phyloP scores from a whole-genome alignment of 2,888 invertebrate species.

The Ectemnius lituratus region DNA sequence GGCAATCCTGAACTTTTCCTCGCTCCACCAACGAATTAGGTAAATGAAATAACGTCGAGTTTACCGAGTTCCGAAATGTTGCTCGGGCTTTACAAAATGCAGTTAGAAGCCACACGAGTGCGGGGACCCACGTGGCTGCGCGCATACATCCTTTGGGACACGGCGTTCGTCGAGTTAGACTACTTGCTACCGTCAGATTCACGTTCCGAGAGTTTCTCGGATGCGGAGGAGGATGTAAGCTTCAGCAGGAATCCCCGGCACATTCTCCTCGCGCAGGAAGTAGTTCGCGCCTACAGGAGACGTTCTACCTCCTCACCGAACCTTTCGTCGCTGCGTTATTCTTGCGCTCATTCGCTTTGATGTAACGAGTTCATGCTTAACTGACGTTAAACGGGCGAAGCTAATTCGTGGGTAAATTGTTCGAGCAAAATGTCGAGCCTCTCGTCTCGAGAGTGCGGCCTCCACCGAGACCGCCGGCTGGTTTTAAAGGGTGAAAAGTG shows the following conservation, averaged over 20 bases:
- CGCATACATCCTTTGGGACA: constrained; percentile 39
- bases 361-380: constrained; percentile 34
- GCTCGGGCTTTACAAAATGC: constrained; percentile 25
- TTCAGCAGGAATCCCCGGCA: no score
- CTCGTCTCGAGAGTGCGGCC: background rate
- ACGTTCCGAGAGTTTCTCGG: no score
- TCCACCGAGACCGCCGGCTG: background rate
- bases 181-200: no score
- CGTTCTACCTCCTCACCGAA: background rate
- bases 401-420: constrained; percentile 41
- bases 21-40: no score
- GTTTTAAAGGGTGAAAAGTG: constrained; percentile 26
- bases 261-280: background rate
- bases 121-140: background rate
- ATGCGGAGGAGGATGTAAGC: no score
- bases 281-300: background rate
- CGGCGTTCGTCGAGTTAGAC: background rate
- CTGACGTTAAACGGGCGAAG: constrained; percentile 56
- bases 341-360: constrained; percentile 11
- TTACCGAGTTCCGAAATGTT: constrained; percentile 58
- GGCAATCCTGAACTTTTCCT: no score
- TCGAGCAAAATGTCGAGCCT: constrained; percentile 36
- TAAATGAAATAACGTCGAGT: constrained; percentile 59
- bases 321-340: constrained; percentile 14
- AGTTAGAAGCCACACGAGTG: constrained; percentile 38